A percentile compares a stretch with the other conserved stretches of the same genome.
phyloP scores from a whole-genome alignment of 2,113 vertebrate genomes.

The human (Homo sapiens) region GRCh38 chr13:60269001-60269500 shows the following conservation, averaged over 20 bases:
- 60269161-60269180: background rate
- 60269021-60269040: background rate
- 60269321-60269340: background rate
- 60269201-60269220: background rate
- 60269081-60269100: background rate
- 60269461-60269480: background rate
- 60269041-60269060: background rate
- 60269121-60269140: background rate
- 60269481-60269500: background rate
- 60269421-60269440: background rate
- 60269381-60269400: background rate
- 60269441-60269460: background rate
- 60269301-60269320: background rate
- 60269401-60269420: background rate
- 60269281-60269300: too few species aligned
- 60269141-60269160: background rate
- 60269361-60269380: background rate
- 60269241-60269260: background rate
- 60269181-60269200: background rate
- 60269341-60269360: rapidly evolving
- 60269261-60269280: background rate
- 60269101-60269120: background rate
- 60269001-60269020: background rate
- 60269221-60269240: background rate
- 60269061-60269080: background rate